phyloP scores from a whole-genome alignment of 1,140 invertebrate genomes.

The Leptinotarsa undecemlineata region DNA sequence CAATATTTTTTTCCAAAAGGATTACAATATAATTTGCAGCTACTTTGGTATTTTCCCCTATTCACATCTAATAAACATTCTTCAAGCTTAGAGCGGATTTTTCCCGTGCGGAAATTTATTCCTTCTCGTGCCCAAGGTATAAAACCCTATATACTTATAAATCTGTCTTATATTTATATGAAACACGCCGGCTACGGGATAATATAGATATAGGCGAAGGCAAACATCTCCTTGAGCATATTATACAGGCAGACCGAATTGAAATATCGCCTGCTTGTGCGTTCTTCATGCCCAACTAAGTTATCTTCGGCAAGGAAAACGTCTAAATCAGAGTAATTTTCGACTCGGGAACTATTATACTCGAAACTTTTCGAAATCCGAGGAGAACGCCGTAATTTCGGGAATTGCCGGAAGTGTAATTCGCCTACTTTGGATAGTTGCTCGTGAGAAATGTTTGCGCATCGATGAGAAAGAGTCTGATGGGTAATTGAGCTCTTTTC shows the following conservation, averaged over 20 bases:
- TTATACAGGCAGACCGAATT: slow-evolving; percentile 16
- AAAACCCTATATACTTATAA: slow-evolving; percentile 30
- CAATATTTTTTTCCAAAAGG: background rate
- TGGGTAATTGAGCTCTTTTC: background rate
- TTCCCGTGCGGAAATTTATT: slow-evolving; percentile 27
- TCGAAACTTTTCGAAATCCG: slow-evolving; percentile 17
- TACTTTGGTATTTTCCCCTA: slow-evolving; percentile 23
- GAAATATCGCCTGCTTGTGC: slow-evolving; percentile 16
- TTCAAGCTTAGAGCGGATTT: slow-evolving; percentile 23
- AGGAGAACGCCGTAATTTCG: slow-evolving; percentile 7
- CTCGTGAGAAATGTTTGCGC: slow-evolving; percentile 8
- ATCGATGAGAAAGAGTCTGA: background rate
- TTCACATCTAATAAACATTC: slow-evolving; percentile 27
- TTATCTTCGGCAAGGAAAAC: slow-evolving; percentile 21
- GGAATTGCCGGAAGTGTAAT: slow-evolving; percentile 10
- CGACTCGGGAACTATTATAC: slow-evolving; percentile 25
- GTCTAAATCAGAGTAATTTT: slow-evolving; percentile 33
- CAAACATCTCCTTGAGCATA: slow-evolving; percentile 22
- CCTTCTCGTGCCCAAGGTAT: slow-evolving; percentile 25
- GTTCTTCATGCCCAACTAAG: background rate
- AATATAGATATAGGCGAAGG: slow-evolving; percentile 12
- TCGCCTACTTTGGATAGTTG: slow-evolving; percentile 17
- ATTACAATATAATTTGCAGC: slow-evolving; percentile 22
- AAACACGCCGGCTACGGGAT: slow-evolving; percentile 22
- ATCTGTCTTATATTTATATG: slow-evolving; percentile 33